Percentiles rank a stretch among this genome's conserved stretches.
phyloP scores from a whole-genome alignment of 53 echinoderm and acorn worm genomes.

The Echinometra lucunter region DNA sequence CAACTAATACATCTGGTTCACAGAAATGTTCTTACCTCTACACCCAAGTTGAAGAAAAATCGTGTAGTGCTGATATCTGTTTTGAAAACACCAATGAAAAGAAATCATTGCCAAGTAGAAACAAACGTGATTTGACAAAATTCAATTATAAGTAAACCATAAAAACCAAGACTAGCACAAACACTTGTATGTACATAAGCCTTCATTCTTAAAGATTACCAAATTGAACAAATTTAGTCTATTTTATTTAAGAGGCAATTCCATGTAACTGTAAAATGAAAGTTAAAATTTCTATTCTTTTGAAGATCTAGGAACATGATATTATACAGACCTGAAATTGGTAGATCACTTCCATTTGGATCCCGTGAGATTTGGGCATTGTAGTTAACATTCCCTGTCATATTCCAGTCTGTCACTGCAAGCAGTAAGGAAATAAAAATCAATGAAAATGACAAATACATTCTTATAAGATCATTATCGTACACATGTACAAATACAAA shows the following conservation, averaged over 20 bases:
- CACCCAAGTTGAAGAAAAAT: conserved; percentile 93
- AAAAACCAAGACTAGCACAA: no score
- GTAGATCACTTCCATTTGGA: conserved; percentile 59
- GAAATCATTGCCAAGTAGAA: not conserved
- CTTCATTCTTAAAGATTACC: no score
- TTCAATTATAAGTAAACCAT: no score
- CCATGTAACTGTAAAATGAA: no score
- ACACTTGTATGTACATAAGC: no score
- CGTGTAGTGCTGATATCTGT: conserved; percentile 93
- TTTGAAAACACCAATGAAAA: not conserved
- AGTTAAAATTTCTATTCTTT: not conserved
- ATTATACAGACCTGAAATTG: conserved; percentile 33
- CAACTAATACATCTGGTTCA: no score
- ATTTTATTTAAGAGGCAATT: no score
- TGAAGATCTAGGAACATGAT: not conserved
- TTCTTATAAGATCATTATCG: no score
- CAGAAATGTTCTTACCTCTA: conserved; percentile 88
- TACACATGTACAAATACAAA: no score
- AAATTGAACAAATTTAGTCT: no score
- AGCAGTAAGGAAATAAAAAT: not conserved
- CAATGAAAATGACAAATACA: not conserved
- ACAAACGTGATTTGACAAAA: no score
- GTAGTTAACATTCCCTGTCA: conserved; percentile 51
- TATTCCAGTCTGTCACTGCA: conserved; percentile 63
- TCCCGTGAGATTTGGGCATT: conserved; percentile 32